A percentile compares a stretch with the other conserved stretches of the same genome.
Evolutionary conservation across 2,797 vertebrate species (phyloP).

Genomic region (Petrocephalus sullivani): DNA sequence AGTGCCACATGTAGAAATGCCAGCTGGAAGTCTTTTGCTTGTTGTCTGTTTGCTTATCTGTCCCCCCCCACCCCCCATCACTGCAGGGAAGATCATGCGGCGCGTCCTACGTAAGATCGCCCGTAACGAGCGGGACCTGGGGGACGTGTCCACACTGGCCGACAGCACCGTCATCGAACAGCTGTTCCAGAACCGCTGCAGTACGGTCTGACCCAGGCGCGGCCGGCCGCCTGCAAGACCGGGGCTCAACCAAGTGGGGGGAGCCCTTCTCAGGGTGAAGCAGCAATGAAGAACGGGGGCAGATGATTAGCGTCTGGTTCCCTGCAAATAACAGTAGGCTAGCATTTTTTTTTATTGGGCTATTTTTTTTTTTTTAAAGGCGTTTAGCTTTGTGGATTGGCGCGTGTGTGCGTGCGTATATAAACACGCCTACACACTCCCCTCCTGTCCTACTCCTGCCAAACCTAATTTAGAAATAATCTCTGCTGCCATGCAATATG

Average conservation of each 20-base stretch:
- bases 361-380: conserved; percentile 19
- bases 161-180: conserved; percentile 78
- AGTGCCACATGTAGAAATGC: not conserved
- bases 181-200: conserved; percentile 79
- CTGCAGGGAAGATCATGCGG: conserved; percentile 91
- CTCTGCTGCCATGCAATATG: not conserved
- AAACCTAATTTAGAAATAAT: not conserved
- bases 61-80: not conserved
- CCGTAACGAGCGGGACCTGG: conserved; percentile 78
- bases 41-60: not conserved
- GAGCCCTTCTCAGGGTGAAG: not conserved
- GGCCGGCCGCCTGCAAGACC: not conserved
- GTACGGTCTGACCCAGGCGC: conserved; percentile 43
- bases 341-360: not conserved
- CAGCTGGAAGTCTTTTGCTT: not conserved
- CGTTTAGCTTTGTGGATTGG: conserved; percentile 10
- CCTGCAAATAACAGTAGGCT: not conserved
- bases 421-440: not conserved
- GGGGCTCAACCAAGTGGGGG: not conserved
- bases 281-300: not conserved
- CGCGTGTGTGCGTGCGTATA: not conserved
- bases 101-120: conserved; percentile 88
- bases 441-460: not conserved
- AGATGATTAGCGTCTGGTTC: not conserved
- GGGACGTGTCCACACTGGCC: conserved; percentile 85